A percentile compares a stretch with the other conserved stretches of the same genome.
Evolutionary conservation across 2,113 vertebrate species (phyloP).

Genomic region (Phalacrocorax pelagicus): DNA sequence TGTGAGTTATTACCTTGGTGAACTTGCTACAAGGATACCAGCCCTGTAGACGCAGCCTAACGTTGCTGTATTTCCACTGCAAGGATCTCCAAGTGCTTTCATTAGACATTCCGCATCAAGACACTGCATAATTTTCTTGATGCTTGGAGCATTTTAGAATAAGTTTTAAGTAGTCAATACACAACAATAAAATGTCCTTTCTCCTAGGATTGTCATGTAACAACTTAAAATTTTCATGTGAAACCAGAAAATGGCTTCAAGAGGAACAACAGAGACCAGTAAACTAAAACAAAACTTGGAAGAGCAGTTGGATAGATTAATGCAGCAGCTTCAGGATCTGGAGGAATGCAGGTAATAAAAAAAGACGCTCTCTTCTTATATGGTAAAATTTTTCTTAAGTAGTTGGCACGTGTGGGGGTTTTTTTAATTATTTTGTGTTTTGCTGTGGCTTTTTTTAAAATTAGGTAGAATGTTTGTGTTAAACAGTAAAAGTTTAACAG

Average conservation of each 20-base stretch:
- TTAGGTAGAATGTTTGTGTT: not conserved
- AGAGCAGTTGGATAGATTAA: slow-evolving; percentile 93
- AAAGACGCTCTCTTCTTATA: not conserved
- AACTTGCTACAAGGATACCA: not conserved
- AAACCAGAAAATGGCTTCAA: slow-evolving; percentile 88
- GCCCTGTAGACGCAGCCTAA: not conserved
- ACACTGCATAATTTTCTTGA: accelerated
- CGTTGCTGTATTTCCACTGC: not conserved
- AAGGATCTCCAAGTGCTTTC: not conserved
- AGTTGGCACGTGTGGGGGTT: not conserved
- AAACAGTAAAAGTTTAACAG: not conserved
- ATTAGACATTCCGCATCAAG: not conserved
- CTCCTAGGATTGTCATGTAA: slow-evolving; percentile 31
- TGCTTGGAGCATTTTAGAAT: not conserved
- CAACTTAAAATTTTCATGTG: slow-evolving; percentile 33
- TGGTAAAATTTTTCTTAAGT: not conserved
- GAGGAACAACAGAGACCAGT: slow-evolving; percentile 91
- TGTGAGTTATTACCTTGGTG: not conserved
- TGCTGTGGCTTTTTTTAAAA: not conserved
- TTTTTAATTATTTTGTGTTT: not conserved
- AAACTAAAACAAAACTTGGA: slow-evolving; percentile 96
- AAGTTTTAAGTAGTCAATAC: not conserved
- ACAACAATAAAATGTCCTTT: not conserved
- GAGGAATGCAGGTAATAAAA: slow-evolving; percentile 92
- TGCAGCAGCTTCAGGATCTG: slow-evolving; percentile 97